Evolutionary conservation across 2,797 vertebrate species (phyloP).

Genomic region (Calcarius lapponicus): DNA sequence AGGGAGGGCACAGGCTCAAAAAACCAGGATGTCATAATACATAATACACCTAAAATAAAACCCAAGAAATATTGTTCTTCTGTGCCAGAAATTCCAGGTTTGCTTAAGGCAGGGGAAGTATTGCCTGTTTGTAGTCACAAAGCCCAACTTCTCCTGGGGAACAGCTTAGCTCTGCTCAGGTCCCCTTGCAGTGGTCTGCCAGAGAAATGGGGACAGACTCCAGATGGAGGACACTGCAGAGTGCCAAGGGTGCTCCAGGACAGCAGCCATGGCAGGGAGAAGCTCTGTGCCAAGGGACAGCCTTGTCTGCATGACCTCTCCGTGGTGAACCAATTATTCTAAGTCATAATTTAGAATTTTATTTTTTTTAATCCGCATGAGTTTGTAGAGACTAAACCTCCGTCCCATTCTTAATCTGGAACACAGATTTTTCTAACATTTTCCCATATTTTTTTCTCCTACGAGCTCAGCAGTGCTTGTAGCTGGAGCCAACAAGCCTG

Average conservation of each 20-base stretch:
- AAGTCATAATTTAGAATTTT: neutral
- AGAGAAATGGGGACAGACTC: neutral
- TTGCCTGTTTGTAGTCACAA: neutral
- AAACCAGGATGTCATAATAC: neutral
- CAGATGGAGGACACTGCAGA: fast-evolving
- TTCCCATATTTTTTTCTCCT: neutral
- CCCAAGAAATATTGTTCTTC: neutral
- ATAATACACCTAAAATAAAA: neutral
- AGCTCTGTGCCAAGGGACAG: neutral
- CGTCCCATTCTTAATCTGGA: neutral
- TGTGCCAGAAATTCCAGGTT: neutral
- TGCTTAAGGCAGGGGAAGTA: neutral
- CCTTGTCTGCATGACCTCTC: neutral
- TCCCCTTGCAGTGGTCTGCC: neutral
- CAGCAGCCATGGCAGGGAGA: neutral
- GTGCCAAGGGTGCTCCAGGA: neutral
- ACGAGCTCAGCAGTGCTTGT: neutral
- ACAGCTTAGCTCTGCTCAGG: neutral
- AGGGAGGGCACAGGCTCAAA: neutral
- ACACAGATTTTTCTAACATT: neutral
- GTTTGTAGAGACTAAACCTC: neutral
- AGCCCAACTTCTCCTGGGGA: neutral
- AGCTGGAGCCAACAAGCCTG: neutral
- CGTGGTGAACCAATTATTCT: neutral
- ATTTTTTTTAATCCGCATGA: neutral